A percentile compares a stretch with the other conserved stretches of the same genome.
Conservation (phyloP, 2,888 invertebrate genomes). For the Macaria liturata region DNA sequence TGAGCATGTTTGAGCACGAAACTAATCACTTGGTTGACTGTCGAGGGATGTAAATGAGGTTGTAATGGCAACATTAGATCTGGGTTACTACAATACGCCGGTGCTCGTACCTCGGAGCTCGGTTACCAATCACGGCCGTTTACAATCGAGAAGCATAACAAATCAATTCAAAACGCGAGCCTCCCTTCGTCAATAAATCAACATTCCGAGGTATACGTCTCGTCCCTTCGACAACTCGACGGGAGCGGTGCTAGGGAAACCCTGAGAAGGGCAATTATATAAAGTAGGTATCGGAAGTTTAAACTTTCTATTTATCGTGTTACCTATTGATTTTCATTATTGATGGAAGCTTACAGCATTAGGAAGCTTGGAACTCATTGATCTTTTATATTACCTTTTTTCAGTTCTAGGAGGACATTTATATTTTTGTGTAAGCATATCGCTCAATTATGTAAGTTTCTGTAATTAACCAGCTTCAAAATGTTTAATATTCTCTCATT, state of each 20-base stretch:
- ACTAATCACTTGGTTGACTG: not conserved
- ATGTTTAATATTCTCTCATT: too few relatives aligned
- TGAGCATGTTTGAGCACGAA: conserved; percentile 1
- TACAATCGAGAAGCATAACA: conserved; percentile 29
- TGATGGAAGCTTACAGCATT: too few relatives aligned
- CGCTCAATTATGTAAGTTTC: too few relatives aligned
- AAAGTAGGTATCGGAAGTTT: too few relatives aligned
- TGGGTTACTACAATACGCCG: conserved; percentile 15
- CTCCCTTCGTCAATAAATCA: conserved; percentile 35
- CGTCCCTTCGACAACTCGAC: conserved; percentile 21
- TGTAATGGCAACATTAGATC: conserved; percentile 12
- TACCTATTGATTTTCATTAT: too few relatives aligned
- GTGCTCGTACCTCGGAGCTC: conserved; percentile 13
- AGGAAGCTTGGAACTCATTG: too few relatives aligned
- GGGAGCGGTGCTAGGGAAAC: not conserved
- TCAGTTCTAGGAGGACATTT: too few relatives aligned
- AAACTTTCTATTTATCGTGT: too few relatives aligned
- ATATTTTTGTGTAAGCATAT: too few relatives aligned
- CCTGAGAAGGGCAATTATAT: too few relatives aligned
- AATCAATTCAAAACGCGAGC: conserved; percentile 37
- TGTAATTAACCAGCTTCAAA: too few relatives aligned
- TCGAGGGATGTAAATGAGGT: conserved; percentile 13
- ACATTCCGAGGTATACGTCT: conserved; percentile 20
- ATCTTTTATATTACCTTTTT: too few relatives aligned
- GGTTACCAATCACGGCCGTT: conserved; percentile 16